Base-by-base conservation (phyloP, 2,797 vertebrate genomes). In the Microchirus variegatus region DNA sequence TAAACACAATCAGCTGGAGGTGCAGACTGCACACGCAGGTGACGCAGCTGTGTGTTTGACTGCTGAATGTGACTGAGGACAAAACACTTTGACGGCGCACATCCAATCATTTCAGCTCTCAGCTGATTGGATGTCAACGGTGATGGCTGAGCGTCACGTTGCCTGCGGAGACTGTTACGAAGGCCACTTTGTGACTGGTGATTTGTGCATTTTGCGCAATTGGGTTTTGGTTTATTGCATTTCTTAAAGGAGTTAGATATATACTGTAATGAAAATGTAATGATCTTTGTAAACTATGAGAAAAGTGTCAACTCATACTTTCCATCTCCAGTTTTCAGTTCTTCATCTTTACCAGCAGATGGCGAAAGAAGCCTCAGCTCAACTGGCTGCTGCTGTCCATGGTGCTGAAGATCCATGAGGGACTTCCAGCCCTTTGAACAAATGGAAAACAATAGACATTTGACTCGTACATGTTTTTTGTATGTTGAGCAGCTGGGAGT, bases 61-160 rank as follows among this genome's bases (percentile, higher is more conserved):
- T 10, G 44, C 14, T 46, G 4, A 17, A 3, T 9, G 50, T 18
- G 44, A 18, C 4, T n/a, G 44, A 41, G 40, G 36, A 37, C 36
- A 9, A 41, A 2, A 13, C 19, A 22, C 19, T 22, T 22, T 22
- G 22, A 14, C 10, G 18, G 26, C 12, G 26, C 12, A 54, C 40
- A 11, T 15, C 62, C 63, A 59, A 35, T 67, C 58, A 56, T 41
- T 1, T 35, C 65, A 45, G 63, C 48, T 35, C 38, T 46, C 59
- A 62, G 59, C 77, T 78, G 87, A 89, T 87, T 87, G 84, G 87
- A 51, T 57, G 68, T 46, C 31, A 67, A 36, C 47, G 10, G 70
- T 61, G 80, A 78, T 70, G 81, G 56, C 12, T 62, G 51, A 46
- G 63, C 17, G 41, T 63, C 75, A 62, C 26, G 36, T 60, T 60